Percentiles rank a stretch among this genome's conserved stretches.
phyloP scores from a whole-genome alignment of 2,888 invertebrate species.

The Suillia variegata region DNA sequence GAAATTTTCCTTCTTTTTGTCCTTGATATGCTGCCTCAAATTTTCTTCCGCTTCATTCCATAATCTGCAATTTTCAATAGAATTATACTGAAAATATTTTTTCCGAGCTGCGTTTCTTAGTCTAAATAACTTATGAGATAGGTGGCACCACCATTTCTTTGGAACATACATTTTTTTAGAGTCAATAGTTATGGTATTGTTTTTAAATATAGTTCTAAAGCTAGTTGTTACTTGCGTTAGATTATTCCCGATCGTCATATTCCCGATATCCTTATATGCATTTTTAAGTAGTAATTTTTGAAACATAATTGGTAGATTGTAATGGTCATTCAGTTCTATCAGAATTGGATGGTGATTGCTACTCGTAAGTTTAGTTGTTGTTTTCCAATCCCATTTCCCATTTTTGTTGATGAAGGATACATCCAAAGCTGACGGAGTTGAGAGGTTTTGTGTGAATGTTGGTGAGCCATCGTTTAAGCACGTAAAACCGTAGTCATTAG shows the following conservation, averaged over 20 bases:
- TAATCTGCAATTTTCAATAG: neutral
- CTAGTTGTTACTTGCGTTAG: no score
- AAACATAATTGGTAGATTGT: no score
- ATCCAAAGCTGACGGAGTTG: constrained; percentile 5
- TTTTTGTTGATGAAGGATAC: constrained; percentile 1
- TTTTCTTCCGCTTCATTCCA: neutral
- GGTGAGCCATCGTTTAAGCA: constrained; percentile 4
- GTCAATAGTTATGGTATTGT: neutral
- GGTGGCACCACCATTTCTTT: constrained; percentile 10
- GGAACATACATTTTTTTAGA: neutral
- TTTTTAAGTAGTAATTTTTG: neutral
- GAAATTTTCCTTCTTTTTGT: neutral
- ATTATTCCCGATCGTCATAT: neutral
- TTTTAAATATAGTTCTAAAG: neutral
- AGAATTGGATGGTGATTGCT: constrained; percentile 17
- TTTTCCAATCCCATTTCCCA: neutral
- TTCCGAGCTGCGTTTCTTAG: neutral
- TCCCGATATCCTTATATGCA: neutral
- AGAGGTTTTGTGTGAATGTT: no score
- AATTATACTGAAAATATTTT: neutral
- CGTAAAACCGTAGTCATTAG: neutral
- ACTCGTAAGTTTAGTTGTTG: neutral
- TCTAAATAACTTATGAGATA: neutral
- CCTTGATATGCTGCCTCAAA: neutral
- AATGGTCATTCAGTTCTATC: neutral